Conservation (phyloP, 2,797 vertebrate species). For the Calcarius lapponicus region DNA sequence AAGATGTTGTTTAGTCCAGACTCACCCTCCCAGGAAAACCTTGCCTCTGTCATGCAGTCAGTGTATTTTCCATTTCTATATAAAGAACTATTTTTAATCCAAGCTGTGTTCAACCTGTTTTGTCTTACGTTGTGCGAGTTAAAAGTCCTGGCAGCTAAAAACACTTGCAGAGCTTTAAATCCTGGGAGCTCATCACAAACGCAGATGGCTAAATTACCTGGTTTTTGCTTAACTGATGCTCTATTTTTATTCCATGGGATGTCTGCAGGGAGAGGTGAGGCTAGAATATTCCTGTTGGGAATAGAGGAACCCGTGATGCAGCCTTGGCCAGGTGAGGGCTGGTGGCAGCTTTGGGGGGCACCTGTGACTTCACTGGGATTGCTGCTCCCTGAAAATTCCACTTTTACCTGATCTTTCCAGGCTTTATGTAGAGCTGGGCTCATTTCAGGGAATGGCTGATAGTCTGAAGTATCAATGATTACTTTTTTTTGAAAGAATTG, state of each 20-base stretch:
- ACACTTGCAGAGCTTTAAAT: neutral
- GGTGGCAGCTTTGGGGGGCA: neutral
- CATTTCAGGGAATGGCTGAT: neutral
- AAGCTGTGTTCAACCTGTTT: constrained; percentile 6
- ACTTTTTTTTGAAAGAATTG: neutral
- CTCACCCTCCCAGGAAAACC: neutral
- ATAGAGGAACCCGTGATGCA: rapidly evolving
- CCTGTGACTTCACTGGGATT: neutral
- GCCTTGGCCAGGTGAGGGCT: neutral
- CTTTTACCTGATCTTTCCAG: rapidly evolving
- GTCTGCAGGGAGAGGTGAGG: neutral
- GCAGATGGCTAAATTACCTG: neutral
- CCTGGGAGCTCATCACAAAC: neutral
- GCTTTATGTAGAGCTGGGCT: neutral
- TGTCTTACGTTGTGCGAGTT: rapidly evolving
- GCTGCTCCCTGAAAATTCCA: neutral
- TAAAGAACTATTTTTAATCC: constrained; percentile 30
- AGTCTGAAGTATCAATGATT: neutral
- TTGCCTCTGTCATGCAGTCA: neutral
- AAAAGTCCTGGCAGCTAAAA: neutral
- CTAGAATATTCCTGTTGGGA: neutral
- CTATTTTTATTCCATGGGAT: neutral
- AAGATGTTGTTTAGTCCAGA: neutral
- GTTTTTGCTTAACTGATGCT: neutral
- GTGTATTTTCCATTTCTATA: constrained; percentile 9